phyloP scores from a whole-genome alignment of 2,888 invertebrate genomes.

The Drosophila ustulata region DNA sequence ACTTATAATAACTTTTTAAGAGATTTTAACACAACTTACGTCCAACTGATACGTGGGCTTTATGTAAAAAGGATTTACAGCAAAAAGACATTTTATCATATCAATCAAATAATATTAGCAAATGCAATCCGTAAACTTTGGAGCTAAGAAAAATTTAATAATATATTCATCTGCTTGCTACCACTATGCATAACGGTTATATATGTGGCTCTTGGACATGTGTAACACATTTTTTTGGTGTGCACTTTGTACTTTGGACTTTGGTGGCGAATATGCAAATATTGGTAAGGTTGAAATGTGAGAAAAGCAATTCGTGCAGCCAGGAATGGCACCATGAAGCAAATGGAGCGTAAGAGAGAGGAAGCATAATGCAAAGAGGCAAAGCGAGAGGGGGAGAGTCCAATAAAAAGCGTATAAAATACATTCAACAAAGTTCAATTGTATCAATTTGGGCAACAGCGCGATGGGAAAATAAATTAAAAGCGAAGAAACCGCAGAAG shows the following conservation, averaged over 20 bases:
- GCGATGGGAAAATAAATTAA: conserved; percentile 52
- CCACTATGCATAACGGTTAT: conserved; percentile 27
- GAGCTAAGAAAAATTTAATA: background rate
- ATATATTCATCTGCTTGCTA: background rate
- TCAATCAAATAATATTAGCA: too few relatives aligned
- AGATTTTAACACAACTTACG: too few relatives aligned
- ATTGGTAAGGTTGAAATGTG: conserved; percentile 50
- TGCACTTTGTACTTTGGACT: conserved; percentile 62
- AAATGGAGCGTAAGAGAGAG: background rate
- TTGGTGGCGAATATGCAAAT: conserved; percentile 68
- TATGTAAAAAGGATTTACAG: too few relatives aligned
- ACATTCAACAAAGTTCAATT: conserved; percentile 71
- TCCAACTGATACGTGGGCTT: too few relatives aligned
- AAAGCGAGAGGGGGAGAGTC: conserved; percentile 14
- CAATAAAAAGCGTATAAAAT: conserved; percentile 54
- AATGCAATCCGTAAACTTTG: too few relatives aligned
- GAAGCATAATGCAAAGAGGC: conserved; percentile 8
- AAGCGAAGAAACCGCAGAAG: conserved; percentile 18
- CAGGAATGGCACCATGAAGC: conserved; percentile 15
- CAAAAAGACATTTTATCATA: too few relatives aligned
- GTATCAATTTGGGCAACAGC: conserved; percentile 63
- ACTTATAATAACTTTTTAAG: too few relatives aligned
- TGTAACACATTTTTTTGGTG: conserved; percentile 31
- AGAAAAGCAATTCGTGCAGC: conserved; percentile 46
- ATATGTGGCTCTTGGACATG: conserved; percentile 30